phyloP scores from a whole-genome alignment of 2,113 vertebrate genomes.

The Petromus typicus region DNA sequence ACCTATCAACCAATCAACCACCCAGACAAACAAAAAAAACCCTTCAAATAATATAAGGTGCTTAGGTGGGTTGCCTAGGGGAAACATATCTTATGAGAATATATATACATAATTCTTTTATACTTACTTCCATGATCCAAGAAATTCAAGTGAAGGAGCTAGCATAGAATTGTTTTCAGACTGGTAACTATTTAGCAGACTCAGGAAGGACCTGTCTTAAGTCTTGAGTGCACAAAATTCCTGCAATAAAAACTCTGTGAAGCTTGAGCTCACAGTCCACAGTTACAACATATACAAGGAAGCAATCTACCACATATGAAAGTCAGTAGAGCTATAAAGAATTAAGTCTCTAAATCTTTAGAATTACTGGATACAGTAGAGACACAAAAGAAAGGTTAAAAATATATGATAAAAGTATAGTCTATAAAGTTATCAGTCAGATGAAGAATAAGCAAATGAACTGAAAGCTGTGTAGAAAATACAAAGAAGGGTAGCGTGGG shows the following conservation, averaged over 20 bases:
- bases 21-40: neutral
- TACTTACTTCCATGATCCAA: neutral
- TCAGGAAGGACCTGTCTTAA: neutral
- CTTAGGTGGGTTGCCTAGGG: neutral
- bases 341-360: neutral
- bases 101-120: neutral
- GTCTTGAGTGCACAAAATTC: neutral
- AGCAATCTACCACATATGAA: neutral
- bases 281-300: neutral
- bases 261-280: neutral
- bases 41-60: neutral
- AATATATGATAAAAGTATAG: neutral
- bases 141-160: conserved; percentile 6
- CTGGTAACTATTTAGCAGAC: neutral
- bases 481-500: no score
- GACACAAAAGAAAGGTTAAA: neutral
- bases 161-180: neutral
- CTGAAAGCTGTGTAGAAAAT: neutral
- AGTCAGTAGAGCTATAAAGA: neutral
- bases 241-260: neutral
- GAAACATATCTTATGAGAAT: neutral
- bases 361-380: conserved; percentile 8
- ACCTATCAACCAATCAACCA: neutral
- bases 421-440: conserved; percentile 11
- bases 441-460: neutral